Evolutionary conservation across 2,113 vertebrate species (phyloP), one percentile per base, ranked within the genome.

Genomic region (Fulica atra): DNA sequence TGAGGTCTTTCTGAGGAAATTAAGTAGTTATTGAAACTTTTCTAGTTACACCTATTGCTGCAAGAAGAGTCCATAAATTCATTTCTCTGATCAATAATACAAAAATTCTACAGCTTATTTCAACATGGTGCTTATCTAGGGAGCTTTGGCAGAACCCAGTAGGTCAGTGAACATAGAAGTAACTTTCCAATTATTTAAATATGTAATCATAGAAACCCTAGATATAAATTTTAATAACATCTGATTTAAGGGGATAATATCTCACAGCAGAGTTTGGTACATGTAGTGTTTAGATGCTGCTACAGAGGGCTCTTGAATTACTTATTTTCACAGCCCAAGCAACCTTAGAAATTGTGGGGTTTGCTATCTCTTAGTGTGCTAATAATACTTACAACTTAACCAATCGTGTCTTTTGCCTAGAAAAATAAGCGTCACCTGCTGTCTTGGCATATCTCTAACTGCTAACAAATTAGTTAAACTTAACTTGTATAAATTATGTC

Each of bases 61-160:
- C 44, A 16, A 93, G 84, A 44, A 94, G 59, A 96, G 89, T 90
- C 59, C 42, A 96, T 95, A 97, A 98, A 98, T 96, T 95, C 90
- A 93, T 79, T 92, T 94, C 74, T 94, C 86, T 96, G 93, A 91
- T 93, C 48, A 95, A 93, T 77, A 95, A 68, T 89, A 71, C 40
- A 94, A 79, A 94, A 79, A 56, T 83, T 70, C 85, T 93, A 64
- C 48, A 71, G 21, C 40, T 96, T 94, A 72, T 94, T 97, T 97
- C 72, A 90, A 51, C 53, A 85, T 91, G 38, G 20, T 93, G 11
- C 10, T 86, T 92, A 72, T 88, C 97, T 95, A 85, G 38, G 42
- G 94, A 95, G 48, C 42, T 74, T 92, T 94, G 40, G 24, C 65
- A 77, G 38, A 96, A 72, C 12, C 36, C 88, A 73, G 33, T 88